These are phyloP conservation scores for Lampris incognitus DNA, from an alignment of 2,113 vertebrate species.

Conservation along the genomic window DNA sequence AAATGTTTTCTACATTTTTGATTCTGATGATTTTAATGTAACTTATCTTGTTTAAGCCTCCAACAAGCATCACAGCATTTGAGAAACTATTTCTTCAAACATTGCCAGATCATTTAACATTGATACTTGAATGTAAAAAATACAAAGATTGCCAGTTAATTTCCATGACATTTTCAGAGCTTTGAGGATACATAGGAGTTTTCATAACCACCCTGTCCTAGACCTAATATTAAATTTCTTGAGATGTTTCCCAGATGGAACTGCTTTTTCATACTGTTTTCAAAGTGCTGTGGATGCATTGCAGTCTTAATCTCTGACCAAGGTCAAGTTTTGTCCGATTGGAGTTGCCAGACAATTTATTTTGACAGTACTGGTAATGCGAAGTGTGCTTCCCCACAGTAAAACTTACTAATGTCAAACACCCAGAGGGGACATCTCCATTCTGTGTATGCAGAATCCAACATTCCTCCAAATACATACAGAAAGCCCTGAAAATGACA, in stretches of 20 bases:
- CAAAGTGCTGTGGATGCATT: background rate
- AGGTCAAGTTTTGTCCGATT: background rate
- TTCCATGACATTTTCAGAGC: background rate
- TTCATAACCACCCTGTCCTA: too few species aligned
- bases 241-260: background rate
- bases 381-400: background rate
- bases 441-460: slow-evolving; percentile 84
- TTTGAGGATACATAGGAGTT: too few species aligned
- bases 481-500: slow-evolving; percentile 78
- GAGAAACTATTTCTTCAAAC: too few species aligned
- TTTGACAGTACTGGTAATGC: background rate
- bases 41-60: background rate
- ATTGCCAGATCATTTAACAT: too few species aligned
- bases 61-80: background rate
- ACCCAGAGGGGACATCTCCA: slow-evolving; percentile 85
- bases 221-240: background rate
- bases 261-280: background rate
- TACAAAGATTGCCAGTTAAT: too few species aligned
- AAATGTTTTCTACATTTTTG: background rate
- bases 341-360: background rate
- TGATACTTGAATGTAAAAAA: too few species aligned
- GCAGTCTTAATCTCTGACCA: background rate
- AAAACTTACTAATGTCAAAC: slow-evolving; percentile 82
- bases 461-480: slow-evolving; percentile 87
- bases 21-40: background rate